Conservation (phyloP, 2,888 invertebrate genomes). For the Elaeidobius kamerunicus region DNA sequence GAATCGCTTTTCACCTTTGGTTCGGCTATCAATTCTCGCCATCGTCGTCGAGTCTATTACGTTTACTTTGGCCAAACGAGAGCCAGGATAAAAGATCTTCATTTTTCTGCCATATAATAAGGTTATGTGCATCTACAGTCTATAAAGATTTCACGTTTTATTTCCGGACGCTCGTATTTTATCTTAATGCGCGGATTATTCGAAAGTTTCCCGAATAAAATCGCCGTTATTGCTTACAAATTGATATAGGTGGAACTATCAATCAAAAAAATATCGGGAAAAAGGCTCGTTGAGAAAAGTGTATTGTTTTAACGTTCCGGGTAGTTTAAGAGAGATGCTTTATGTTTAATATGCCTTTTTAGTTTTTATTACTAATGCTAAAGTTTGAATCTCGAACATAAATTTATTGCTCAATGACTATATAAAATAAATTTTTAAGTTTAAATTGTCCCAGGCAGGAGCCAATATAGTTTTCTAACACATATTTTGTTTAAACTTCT, state of each 20-base stretch:
- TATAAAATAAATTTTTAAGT: neutral
- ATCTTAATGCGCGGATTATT: slow-evolving; percentile 33
- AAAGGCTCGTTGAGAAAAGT: slow-evolving; percentile 3
- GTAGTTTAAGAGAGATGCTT: neutral
- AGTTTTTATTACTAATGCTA: too few species aligned
- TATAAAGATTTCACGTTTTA: slow-evolving; percentile 36
- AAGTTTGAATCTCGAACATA: neutral
- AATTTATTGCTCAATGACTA: too few species aligned
- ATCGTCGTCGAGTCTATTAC: slow-evolving; percentile 45
- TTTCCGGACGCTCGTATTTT: slow-evolving; percentile 31
- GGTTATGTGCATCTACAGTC: slow-evolving; percentile 36
- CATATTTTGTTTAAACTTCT: too few species aligned
- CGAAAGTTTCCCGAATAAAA: slow-evolving; percentile 31
- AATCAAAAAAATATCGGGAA: slow-evolving; percentile 15
- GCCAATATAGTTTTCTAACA: too few species aligned
- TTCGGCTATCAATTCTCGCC: slow-evolving; percentile 45
- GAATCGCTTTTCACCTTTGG: slow-evolving; percentile 46
- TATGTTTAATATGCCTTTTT: too few species aligned
- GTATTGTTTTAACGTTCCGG: neutral
- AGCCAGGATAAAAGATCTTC: slow-evolving; percentile 44
- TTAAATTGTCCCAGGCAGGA: neutral
- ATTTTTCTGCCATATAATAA: slow-evolving; percentile 43
- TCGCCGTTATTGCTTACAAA: slow-evolving; percentile 31
- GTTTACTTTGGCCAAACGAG: slow-evolving; percentile 41
- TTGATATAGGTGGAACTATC: slow-evolving; percentile 31